Evolutionary conservation across 2,113 vertebrate genomes (phyloP).

Genomic region (Tretioscincus oriximinensis): DNA sequence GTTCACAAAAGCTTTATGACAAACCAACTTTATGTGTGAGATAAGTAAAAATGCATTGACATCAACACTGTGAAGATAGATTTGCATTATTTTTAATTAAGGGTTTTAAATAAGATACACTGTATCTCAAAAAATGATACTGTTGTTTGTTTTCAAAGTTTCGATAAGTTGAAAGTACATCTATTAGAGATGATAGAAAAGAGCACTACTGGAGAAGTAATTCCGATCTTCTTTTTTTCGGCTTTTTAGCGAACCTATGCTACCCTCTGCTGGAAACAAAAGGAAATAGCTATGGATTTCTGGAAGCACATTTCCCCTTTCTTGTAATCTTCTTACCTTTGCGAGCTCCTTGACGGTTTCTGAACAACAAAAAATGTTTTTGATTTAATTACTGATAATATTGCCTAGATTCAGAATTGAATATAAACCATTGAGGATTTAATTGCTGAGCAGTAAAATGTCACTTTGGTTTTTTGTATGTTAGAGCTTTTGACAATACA

Average conservation of each 20-base stretch:
- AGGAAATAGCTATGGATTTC: neutral
- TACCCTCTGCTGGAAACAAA: constrained; percentile 55
- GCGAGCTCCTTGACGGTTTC: neutral
- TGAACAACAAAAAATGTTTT: neutral
- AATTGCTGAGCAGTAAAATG: neutral
- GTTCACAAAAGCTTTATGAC: neutral
- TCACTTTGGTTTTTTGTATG: fast-evolving
- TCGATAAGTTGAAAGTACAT: neutral
- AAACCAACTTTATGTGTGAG: neutral
- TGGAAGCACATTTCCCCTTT: fast-evolving
- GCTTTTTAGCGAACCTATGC: constrained; percentile 34
- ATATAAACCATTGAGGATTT: fast-evolving
- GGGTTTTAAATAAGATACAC: constrained; percentile 12
- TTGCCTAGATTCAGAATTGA: neutral
- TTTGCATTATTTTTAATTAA: constrained; percentile 13
- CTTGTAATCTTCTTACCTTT: neutral
- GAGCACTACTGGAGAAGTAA: fast-evolving
- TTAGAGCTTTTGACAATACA: constrained; percentile 5
- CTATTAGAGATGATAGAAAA: neutral
- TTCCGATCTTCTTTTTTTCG: neutral
- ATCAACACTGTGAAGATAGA: neutral
- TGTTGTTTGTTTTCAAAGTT: neutral
- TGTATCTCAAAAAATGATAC: neutral
- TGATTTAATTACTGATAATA: neutral
- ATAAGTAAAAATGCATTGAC: neutral